These are phyloP conservation scores for Herpetotheres cachinnans DNA, from an alignment of 2,113 vertebrate species.

Conservation along the genomic window DNA sequence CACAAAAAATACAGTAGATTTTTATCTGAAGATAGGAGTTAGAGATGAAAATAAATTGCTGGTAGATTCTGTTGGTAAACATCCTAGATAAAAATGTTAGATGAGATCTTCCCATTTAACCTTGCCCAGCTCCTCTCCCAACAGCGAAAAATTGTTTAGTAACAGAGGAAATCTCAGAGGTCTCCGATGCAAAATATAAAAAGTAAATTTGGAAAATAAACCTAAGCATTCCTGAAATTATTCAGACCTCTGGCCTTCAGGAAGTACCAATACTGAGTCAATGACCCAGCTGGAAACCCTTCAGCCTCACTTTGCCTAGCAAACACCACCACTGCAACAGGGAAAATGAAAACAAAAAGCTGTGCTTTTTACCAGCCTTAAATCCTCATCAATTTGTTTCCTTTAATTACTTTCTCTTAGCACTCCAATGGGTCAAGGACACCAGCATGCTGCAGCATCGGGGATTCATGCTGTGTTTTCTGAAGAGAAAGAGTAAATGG, in stretches of 20 bases:
- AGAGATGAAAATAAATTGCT: background rate
- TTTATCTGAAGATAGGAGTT: background rate
- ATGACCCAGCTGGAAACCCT: background rate
- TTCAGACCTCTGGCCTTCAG: background rate
- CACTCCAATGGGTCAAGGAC: constrained; percentile 45
- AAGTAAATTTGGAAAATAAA: background rate
- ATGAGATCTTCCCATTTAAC: background rate
- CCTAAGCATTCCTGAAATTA: background rate
- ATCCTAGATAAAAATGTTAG: background rate
- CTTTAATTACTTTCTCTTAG: constrained; percentile 45
- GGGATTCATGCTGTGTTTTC: constrained; percentile 54
- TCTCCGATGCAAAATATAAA: background rate
- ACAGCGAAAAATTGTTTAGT: background rate
- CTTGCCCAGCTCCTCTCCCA: background rate
- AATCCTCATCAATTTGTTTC: constrained; percentile 27
- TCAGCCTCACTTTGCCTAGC: background rate
- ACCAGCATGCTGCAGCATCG: constrained; percentile 17
- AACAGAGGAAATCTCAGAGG: background rate
- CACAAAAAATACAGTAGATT: background rate
- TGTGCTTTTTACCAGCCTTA: background rate
- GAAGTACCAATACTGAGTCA: background rate
- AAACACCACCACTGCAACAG: background rate
- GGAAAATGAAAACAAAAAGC: background rate
- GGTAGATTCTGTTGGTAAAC: background rate
- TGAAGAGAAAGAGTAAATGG: constrained; percentile 44